Percentiles rank a stretch among this genome's conserved stretches.
Evolutionary conservation across 2,797 vertebrate genomes (phyloP).

Genomic region (Euthynnus affinis): DNA sequence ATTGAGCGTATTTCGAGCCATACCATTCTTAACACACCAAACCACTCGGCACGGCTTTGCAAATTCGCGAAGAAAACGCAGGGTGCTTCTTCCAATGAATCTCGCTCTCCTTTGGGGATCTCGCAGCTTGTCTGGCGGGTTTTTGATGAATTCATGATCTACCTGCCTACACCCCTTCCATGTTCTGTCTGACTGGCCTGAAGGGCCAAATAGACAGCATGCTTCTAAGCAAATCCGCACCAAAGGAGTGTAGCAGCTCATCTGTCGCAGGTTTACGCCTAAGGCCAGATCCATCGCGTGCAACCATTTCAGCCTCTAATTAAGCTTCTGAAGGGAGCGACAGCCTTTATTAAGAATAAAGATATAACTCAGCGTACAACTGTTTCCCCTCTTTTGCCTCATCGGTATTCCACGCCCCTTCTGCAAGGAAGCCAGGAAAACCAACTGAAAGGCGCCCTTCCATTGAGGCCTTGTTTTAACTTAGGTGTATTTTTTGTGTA

Average conservation of each 20-base stretch:
- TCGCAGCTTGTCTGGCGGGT: constrained; percentile 45
- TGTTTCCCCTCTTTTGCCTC: constrained; percentile 22
- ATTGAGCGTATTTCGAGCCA: constrained; percentile 2
- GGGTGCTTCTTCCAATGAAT: constrained; percentile 22
- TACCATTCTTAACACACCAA: neutral
- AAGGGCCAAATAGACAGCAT: constrained; percentile 58
- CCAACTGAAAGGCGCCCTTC: constrained; percentile 26
- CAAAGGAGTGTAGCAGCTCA: constrained; percentile 61
- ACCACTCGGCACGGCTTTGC: neutral
- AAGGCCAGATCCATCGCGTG: constrained; percentile 79
- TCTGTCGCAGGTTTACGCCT: constrained; percentile 71
- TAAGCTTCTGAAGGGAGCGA: constrained; percentile 77
- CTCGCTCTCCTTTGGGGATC: constrained; percentile 33
- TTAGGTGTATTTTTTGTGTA: neutral
- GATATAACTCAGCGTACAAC: constrained; percentile 41
- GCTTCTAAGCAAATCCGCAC: constrained; percentile 65
- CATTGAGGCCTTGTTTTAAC: constrained; percentile 2
- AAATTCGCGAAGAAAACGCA: constrained; percentile 26
- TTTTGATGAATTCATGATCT: constrained; percentile 63
- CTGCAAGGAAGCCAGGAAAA: constrained; percentile 43
- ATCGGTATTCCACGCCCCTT: constrained; percentile 44
- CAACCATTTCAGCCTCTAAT: constrained; percentile 82
- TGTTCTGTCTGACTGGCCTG: constrained; percentile 55
- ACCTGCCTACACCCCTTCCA: constrained; percentile 39
- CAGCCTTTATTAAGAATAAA: constrained; percentile 78